Percentiles rank a stretch among this genome's conserved stretches.
These are phyloP conservation scores for Morpho achilles DNA, from an alignment of 2,888 invertebrate genomes.

Conservation along the genomic window DNA sequence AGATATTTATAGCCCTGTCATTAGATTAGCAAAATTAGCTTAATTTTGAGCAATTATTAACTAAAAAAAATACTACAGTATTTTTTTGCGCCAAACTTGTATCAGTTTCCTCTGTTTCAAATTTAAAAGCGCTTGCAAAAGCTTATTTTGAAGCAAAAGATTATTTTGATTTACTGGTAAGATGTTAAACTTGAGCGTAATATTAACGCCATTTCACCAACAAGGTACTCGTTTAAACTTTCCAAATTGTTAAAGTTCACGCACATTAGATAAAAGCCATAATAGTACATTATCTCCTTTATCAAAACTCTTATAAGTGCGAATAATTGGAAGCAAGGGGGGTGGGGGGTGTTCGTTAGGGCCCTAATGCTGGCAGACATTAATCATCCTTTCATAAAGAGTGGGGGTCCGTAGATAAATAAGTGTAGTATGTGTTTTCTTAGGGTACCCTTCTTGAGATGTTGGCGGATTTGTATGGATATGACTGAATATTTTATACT, in stretches of 20 bases:
- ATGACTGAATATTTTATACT: slow-evolving; percentile 15
- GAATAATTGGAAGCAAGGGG: slow-evolving; percentile 63
- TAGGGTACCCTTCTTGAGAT: slow-evolving; percentile 74
- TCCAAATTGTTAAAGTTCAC: not conserved
- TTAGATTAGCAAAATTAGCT: no score
- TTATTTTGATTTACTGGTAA: no score
- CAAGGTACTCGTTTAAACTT: not conserved
- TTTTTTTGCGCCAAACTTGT: no score
- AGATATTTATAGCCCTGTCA: no score
- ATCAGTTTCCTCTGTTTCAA: no score
- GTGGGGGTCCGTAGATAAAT: slow-evolving; percentile 76
- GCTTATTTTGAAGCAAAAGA: no score
- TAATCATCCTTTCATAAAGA: slow-evolving; percentile 80
- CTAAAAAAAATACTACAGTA: no score
- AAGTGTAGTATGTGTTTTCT: slow-evolving; percentile 79
- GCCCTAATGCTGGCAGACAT: slow-evolving; percentile 77
- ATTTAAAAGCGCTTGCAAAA: no score
- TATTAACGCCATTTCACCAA: no score
- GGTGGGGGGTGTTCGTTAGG: slow-evolving; percentile 57
- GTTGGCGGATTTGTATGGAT: slow-evolving; percentile 42
- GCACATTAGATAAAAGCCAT: slow-evolving; percentile 1
- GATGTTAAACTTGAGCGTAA: no score
- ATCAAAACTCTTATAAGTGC: slow-evolving; percentile 75
- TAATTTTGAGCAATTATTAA: no score
- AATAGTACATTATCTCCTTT: slow-evolving; percentile 37